These are phyloP conservation scores for Malacosoma neustria DNA, from an alignment of 2,888 invertebrate species.

Conservation along the genomic window DNA sequence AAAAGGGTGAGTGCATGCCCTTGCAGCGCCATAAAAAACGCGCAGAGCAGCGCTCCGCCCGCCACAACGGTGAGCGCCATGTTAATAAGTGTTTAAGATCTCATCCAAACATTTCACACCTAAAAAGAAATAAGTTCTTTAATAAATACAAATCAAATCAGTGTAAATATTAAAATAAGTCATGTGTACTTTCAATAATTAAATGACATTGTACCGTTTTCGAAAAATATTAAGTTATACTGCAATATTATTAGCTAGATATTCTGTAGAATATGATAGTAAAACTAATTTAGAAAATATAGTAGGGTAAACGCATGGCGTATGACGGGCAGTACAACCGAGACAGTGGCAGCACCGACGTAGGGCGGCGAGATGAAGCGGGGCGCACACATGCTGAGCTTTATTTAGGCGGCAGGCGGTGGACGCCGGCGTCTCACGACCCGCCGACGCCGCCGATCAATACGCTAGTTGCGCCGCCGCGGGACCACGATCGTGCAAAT, in stretches of 20 bases:
- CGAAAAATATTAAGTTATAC: no score
- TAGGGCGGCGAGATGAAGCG: constrained; percentile 53
- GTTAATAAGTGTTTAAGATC: constrained; percentile 27
- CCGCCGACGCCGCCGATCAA: constrained; percentile 62
- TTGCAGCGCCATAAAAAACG: constrained; percentile 39
- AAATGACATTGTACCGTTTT: no score
- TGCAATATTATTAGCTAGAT: no score
- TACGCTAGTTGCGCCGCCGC: constrained; percentile 71
- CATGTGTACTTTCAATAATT: no score
- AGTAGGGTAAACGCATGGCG: constrained; percentile 19
- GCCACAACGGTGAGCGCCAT: constrained; percentile 57
- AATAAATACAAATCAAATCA: constrained; percentile 2
- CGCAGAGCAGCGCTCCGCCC: constrained; percentile 55
- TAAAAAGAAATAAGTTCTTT: constrained; percentile 28
- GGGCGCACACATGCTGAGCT: constrained; percentile 65
- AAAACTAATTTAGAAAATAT: neutral
- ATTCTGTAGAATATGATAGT: no score
- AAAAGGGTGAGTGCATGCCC: constrained; percentile 77
- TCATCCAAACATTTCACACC: constrained; percentile 62
- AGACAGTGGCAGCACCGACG: constrained; percentile 29
- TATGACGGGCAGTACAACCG: constrained; percentile 17
- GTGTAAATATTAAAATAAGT: no score
- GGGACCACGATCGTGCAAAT: constrained; percentile 53
- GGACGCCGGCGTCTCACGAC: constrained; percentile 68
- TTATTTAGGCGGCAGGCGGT: constrained; percentile 69